Percentiles rank a stretch among this genome's conserved stretches.
Conservation (phyloP, 2,113 vertebrate species). For the Python bivittatus region DNA sequence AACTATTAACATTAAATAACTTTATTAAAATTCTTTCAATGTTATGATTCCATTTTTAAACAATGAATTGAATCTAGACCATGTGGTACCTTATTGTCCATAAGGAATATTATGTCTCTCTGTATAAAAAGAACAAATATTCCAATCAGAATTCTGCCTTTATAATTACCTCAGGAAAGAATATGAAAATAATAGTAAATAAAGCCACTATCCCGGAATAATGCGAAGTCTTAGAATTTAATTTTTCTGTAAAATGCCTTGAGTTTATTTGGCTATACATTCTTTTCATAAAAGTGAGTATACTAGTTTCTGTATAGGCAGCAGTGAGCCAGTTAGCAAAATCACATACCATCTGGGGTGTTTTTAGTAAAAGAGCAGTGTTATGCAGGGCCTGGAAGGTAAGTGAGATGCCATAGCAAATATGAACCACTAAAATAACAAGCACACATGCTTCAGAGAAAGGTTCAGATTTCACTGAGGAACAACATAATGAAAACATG, state of each 20-base stretch:
- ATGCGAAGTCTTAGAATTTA: not conserved
- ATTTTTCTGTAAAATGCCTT: not conserved
- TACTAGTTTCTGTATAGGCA: conserved; percentile 16
- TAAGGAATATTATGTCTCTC: not conserved
- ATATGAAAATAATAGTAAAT: not conserved
- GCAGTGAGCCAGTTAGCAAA: not conserved
- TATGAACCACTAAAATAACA: not conserved
- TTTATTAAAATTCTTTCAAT: too few relatives aligned
- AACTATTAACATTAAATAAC: too few relatives aligned
- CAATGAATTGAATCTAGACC: too few relatives aligned
- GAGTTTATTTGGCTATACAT: not conserved
- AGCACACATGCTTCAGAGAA: not conserved
- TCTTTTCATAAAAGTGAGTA: conserved; percentile 6
- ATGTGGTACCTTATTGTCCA: too few relatives aligned
- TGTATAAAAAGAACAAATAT: not conserved
- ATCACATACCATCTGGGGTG: not conserved
- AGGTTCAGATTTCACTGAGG: not conserved
- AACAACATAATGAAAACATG: not conserved
- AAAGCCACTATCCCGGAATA: not conserved
- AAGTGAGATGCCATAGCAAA: not conserved
- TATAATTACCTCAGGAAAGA: not conserved
- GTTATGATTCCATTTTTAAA: too few relatives aligned
- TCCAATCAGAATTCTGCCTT: not conserved
- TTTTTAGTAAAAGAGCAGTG: not conserved
- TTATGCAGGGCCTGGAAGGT: not conserved